These are phyloP conservation scores for Acipenser ruthenus DNA, from an alignment of 2,797 vertebrate species.

Conservation along the genomic window DNA sequence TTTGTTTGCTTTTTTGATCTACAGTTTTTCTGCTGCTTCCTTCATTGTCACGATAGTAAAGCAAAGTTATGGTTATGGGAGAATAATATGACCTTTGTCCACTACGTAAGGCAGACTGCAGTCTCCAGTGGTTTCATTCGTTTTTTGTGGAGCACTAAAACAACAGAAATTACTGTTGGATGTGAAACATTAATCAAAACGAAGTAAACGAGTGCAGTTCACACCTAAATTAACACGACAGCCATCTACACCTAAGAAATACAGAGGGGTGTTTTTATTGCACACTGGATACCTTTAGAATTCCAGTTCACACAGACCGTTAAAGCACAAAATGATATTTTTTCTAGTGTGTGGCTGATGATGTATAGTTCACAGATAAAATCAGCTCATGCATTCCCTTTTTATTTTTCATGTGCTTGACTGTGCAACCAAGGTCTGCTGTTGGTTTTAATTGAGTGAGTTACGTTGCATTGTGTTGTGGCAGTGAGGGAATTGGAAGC, in stretches of 20 bases:
- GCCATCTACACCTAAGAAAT: background rate
- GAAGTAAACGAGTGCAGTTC: background rate
- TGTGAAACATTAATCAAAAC: too few species aligned
- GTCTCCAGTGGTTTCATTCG: too few species aligned
- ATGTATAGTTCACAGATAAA: slow-evolving; percentile 6
- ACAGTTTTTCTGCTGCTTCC: too few species aligned
- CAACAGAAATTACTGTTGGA: too few species aligned
- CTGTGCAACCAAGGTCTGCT: background rate
- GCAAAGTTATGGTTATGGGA: too few species aligned
- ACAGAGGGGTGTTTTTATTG: background rate
- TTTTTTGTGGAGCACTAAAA: too few species aligned
- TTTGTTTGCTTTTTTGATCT: too few species aligned
- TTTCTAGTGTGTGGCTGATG: background rate
- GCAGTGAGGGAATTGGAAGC: background rate
- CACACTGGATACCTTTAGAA: background rate
- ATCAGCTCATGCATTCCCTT: slow-evolving; percentile 3
- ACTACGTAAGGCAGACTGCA: too few species aligned
- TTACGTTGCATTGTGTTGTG: background rate
- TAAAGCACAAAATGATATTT: slow-evolving; percentile 1
- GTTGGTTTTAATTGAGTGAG: slow-evolving; percentile 3
- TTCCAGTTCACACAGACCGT: slow-evolving; percentile 3
- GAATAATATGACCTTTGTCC: too few species aligned
- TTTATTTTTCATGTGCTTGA: background rate
- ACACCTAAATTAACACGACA: background rate
- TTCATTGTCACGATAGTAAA: too few species aligned